These are phyloP conservation scores for Nothobranchius furzeri DNA, from an alignment of 2,113 vertebrate genomes.

Conservation along the genomic window DNA sequence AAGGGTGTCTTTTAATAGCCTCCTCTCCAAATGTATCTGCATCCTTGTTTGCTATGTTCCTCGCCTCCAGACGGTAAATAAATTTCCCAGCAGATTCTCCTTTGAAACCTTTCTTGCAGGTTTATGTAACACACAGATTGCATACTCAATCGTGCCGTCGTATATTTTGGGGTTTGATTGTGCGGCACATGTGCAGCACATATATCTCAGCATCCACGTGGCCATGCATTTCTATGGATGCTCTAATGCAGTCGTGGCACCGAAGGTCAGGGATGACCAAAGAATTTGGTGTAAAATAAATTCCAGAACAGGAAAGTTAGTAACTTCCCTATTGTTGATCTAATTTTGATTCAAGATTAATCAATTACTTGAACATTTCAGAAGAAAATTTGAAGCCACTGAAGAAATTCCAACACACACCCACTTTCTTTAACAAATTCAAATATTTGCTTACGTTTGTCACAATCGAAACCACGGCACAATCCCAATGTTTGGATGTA, in stretches of 20 bases:
- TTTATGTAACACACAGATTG: conserved; percentile 22
- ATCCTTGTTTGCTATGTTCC: conserved; percentile 1
- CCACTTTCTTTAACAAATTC: too few relatives aligned
- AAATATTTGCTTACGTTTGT: too few relatives aligned
- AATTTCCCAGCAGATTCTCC: conserved; percentile 4
- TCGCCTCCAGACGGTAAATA: conserved; percentile 13
- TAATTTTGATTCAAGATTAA: too few relatives aligned
- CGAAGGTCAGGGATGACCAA: background rate
- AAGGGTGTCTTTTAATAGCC: conserved; percentile 45
- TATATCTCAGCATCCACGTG: background rate
- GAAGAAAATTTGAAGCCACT: too few relatives aligned
- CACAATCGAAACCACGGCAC: too few relatives aligned
- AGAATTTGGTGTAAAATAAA: background rate
- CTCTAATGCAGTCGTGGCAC: background rate
- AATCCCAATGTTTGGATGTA: too few relatives aligned
- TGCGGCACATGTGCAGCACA: background rate
- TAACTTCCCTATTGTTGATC: too few relatives aligned
- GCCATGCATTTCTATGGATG: background rate
- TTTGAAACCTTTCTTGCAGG: background rate
- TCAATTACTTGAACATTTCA: too few relatives aligned
- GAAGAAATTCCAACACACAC: too few relatives aligned
- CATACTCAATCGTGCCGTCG: background rate
- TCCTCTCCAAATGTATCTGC: conserved; percentile 39
- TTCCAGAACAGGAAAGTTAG: too few relatives aligned
- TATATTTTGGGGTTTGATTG: conserved; percentile 1